Evolutionary conservation across 2,797 vertebrate genomes (phyloP).

Genomic region (Myiothlypis chrysogaster): DNA sequence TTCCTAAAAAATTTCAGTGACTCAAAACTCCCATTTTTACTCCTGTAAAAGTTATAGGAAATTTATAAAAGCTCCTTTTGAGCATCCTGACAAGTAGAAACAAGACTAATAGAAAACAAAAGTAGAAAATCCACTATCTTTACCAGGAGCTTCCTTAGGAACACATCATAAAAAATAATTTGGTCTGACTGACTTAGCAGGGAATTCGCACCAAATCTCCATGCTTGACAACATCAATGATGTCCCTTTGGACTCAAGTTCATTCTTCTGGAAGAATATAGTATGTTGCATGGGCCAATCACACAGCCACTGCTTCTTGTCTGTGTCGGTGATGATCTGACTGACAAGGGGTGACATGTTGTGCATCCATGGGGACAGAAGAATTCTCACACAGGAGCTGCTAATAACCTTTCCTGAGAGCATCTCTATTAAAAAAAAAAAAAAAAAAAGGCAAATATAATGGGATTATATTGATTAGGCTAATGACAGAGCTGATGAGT

Average conservation of each 20-base stretch:
- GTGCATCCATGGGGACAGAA: background rate
- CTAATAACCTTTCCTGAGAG: background rate
- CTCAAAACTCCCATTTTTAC: background rate
- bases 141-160: background rate
- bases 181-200: background rate
- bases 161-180: conserved; percentile 4
- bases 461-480: conserved; percentile 16
- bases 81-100: background rate
- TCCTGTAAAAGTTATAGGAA: background rate
- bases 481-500: conserved; percentile 3
- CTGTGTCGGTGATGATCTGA: background rate
- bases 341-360: conserved; percentile 2
- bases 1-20: background rate
- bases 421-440: conserved; percentile 2
- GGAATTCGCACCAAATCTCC: background rate
- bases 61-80: background rate
- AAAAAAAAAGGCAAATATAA: background rate
- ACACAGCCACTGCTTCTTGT: background rate
- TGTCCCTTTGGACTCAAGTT: background rate
- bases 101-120: background rate
- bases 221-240: background rate
- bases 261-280: conserved; percentile 27
- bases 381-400: background rate
- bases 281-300: background rate
- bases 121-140: background rate